Conservation (phyloP, 2,888 invertebrate genomes). For the Agrilus cyanescens region DNA sequence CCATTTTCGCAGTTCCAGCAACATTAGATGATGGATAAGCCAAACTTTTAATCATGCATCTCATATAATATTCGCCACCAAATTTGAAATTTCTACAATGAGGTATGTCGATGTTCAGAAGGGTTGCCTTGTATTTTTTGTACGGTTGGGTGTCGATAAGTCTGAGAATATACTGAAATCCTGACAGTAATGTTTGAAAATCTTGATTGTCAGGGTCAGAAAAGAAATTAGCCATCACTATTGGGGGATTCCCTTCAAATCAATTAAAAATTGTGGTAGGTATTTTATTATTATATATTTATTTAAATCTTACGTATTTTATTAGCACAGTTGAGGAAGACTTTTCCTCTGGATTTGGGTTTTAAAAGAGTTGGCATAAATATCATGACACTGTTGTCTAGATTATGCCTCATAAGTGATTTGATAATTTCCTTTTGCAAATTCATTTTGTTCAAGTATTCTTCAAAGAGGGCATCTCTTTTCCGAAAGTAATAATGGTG, state of each 20-base stretch:
- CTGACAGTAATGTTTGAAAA: constrained; percentile 39
- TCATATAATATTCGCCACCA: constrained; percentile 40
- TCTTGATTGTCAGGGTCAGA: constrained; percentile 38
- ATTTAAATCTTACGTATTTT: too few species aligned
- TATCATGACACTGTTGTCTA: constrained; percentile 19
- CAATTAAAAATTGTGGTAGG: too few species aligned
- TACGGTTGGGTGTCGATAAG: constrained; percentile 34
- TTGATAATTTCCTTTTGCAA: constrained; percentile 21
- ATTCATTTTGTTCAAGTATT: constrained; percentile 17
- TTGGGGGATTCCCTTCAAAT: neutral
- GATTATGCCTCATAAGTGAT: constrained; percentile 21
- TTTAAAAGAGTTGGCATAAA: constrained; percentile 19
- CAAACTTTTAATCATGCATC: constrained; percentile 33
- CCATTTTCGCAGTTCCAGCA: constrained; percentile 29
- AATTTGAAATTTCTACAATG: constrained; percentile 29
- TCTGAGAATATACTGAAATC: constrained; percentile 33
- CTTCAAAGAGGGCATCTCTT: constrained; percentile 27
- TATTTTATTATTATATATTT: too few species aligned
- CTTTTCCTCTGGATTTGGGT: constrained; percentile 16
- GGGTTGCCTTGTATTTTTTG: constrained; percentile 26
- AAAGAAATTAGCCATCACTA: constrained; percentile 48
- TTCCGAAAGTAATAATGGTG: constrained; percentile 21
- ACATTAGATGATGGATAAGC: constrained; percentile 11
- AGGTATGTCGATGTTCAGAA: constrained; percentile 30
- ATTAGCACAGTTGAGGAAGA: too few species aligned